Evolutionary conservation across 2,113 vertebrate genomes (phyloP).

Genomic region (Bolborhynchus lineola): DNA sequence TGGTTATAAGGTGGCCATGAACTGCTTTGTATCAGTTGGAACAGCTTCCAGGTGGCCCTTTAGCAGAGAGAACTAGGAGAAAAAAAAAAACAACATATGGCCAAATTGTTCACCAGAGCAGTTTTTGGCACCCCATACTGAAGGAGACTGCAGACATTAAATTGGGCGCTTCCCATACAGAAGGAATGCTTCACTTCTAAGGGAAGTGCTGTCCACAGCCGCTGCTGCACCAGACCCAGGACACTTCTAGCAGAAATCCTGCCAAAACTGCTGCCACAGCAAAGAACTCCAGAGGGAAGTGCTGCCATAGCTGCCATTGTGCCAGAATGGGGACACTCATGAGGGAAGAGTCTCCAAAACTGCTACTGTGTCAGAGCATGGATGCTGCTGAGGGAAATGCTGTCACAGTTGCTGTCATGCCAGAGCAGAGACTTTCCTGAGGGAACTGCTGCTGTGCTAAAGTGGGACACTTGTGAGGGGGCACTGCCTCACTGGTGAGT

Average conservation of each 20-base stretch:
- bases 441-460: not conserved
- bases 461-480: not conserved
- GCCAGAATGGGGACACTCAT: fast-evolving
- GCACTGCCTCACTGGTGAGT: not conserved
- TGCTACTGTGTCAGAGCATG: fast-evolving
- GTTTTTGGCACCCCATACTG: fast-evolving
- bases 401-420: not conserved
- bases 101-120: not conserved
- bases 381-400: not conserved
- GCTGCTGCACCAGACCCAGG: fast-evolving
- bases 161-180: fast-evolving
- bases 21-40: not conserved
- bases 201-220: not conserved
- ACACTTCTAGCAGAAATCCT: not conserved
- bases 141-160: not conserved
- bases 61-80: not conserved
- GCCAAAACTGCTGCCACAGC: fast-evolving
- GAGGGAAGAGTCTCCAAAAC: not conserved
- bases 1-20: not conserved
- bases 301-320: not conserved
- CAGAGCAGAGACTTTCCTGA: fast-evolving
- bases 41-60: not conserved
- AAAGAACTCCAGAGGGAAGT: not conserved
- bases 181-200: not conserved
- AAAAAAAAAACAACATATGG: fast-evolving